Evolutionary conservation across 2,797 vertebrate genomes (phyloP), one percentile per base, ranked within the genome.

Genomic region (Coregonus ussuriensis): DNA sequence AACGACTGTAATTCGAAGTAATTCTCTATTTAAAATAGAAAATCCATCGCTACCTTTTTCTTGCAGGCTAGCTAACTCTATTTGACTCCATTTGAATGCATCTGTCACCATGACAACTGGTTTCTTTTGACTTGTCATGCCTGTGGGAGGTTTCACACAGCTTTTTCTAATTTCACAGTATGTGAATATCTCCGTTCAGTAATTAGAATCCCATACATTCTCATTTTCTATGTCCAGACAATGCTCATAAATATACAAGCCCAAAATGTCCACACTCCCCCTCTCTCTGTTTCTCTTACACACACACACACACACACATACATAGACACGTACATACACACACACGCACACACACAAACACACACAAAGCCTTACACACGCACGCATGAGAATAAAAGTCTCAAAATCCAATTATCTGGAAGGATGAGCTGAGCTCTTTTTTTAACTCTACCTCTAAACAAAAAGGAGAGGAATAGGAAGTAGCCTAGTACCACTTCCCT

Each of bases 161-260:
- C 88, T 83, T 91, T 92, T 92, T 92, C 89, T 92, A 93, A 93
- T 93, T 93, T 93, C 92, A 93, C 92, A 92, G 87, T 93, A 90
- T 91, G 91, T 93, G 91, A 90, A 91, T 91, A 91, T 93, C 90
- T 91, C 91, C 89, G 91, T 93, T 92, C 90, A 90, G 90, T 91
- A 89, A 92, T 91, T 92, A 90, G 89, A 88, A 90, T 88, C 86
- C 89, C 91, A 91, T 92, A 89, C 89, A 92, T 92, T 92, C 91
- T 92, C 89, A 92, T 92, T 91, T 85, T 89, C 80, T 85, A 87
- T 87, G 90, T 91, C 90, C 89, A 90, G 84, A 90, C 91, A 91
- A 88, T 86, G 88, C 87, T 83, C 84, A 84, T 86, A 82, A 89
- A 75, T 63, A 66, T 63, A 66, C 37, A 66, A 41, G 51, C 71